These are phyloP conservation scores for Aphaenogaster rudis DNA, from an alignment of 1,140 invertebrate species.

Conservation along the genomic window DNA sequence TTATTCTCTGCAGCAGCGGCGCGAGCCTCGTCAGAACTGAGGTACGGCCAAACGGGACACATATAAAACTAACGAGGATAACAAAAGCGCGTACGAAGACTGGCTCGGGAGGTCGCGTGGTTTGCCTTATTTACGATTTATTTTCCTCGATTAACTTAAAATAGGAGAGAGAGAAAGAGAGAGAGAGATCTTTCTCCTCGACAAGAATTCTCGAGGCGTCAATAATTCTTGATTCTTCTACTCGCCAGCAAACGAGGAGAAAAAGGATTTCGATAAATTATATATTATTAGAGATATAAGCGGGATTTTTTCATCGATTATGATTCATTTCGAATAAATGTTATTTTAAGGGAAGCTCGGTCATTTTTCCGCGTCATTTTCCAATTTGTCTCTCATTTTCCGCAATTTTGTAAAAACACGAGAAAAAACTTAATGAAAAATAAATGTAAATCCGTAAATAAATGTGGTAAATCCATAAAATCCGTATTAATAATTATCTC, in stretches of 20 bases:
- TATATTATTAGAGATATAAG: neutral
- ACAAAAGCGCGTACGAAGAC: constrained; percentile 35
- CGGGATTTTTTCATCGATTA: neutral
- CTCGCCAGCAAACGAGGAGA: neutral
- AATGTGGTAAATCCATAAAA: neutral
- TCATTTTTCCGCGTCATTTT: neutral
- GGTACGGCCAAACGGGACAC: constrained; percentile 31
- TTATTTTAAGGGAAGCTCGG: neutral
- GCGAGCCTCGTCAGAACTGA: constrained; percentile 40
- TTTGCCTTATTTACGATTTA: constrained; percentile 29
- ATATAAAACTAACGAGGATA: constrained; percentile 45
- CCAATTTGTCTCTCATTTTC: too few relatives aligned
- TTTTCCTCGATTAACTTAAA: neutral
- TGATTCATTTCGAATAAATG: neutral
- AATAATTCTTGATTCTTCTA: neutral
- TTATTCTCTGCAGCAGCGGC: constrained; percentile 42
- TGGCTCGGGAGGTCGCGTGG: constrained; percentile 10
- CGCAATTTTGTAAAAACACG: neutral
- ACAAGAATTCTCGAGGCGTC: neutral
- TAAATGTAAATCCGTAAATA: neutral
- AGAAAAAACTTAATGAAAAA: neutral
- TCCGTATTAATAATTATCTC: neutral
- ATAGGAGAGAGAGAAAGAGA: neutral
- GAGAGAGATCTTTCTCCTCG: neutral
- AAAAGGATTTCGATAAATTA: neutral